These are phyloP conservation scores for Rosalia funebris DNA, from an alignment of 2,888 invertebrate species.

Conservation along the genomic window DNA sequence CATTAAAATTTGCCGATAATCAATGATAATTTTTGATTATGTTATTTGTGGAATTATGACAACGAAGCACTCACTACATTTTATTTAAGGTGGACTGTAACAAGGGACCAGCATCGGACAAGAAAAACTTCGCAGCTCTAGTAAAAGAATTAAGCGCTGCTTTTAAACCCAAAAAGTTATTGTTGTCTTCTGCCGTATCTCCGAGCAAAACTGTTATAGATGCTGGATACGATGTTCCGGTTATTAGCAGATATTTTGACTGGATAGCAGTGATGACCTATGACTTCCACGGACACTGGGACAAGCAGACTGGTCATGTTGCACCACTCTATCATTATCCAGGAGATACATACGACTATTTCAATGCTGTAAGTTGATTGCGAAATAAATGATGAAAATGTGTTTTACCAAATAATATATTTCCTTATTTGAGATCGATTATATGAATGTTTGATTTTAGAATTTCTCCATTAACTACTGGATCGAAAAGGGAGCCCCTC, in stretches of 20 bases:
- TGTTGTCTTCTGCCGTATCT: conserved; percentile 78
- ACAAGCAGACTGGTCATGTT: conserved; percentile 79
- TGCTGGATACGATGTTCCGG: conserved; percentile 77
- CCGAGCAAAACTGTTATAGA: conserved; percentile 78
- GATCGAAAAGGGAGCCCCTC: conserved; percentile 73
- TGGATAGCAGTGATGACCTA: conserved; percentile 87
- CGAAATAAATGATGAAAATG: background rate
- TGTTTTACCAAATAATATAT: no score
- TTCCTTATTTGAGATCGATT: background rate
- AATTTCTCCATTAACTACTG: conserved; percentile 80
- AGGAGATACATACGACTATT: conserved; percentile 71
- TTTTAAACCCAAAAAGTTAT: conserved; percentile 70
- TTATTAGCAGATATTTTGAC: conserved; percentile 74
- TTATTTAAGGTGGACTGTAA: conserved; percentile 69
- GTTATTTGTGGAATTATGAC: no score
- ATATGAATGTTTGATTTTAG: conserved; percentile 55
- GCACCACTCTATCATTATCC: conserved; percentile 76
- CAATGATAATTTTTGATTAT: no score
- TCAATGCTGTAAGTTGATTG: conserved; percentile 72
- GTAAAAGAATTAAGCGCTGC: conserved; percentile 73
- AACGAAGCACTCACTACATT: no score
- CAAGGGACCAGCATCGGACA: conserved; percentile 73
- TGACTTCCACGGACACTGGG: conserved; percentile 82
- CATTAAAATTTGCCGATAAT: no score
- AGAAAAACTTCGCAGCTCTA: conserved; percentile 73